Conservation (phyloP, 2,888 invertebrate species). For the Drosophila recens region DNA sequence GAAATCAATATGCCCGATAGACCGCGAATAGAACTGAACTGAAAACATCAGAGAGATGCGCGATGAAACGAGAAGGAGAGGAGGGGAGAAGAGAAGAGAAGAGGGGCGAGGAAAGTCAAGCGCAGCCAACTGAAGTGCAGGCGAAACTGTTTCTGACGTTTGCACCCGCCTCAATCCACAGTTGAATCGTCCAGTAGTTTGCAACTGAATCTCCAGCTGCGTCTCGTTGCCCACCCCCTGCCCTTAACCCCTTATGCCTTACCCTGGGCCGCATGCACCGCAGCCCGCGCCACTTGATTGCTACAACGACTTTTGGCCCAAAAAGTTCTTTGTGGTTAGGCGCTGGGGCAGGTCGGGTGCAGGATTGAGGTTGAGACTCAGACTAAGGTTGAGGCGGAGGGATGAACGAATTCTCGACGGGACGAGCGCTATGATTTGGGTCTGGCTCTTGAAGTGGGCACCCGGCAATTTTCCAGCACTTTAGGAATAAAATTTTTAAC, state of each 20-base stretch:
- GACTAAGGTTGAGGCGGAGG: slow-evolving; percentile 3
- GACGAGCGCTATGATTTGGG: slow-evolving; percentile 31
- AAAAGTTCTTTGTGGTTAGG: slow-evolving; percentile 76
- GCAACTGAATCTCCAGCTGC: slow-evolving; percentile 24
- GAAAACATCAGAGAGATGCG: slow-evolving; percentile 41
- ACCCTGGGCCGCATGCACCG: not conserved
- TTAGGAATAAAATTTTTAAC: slow-evolving; percentile 75
- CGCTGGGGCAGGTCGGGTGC: slow-evolving; percentile 29
- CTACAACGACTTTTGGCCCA: slow-evolving; percentile 72
- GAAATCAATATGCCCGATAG: slow-evolving; percentile 46
- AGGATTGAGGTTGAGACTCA: not conserved
- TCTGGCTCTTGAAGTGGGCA: slow-evolving; percentile 68
- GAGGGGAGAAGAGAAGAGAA: not conserved
- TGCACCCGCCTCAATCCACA: slow-evolving; percentile 42
- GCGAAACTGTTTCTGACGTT: slow-evolving; percentile 72
- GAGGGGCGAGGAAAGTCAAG: slow-evolving; percentile 53
- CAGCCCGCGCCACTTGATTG: slow-evolving; percentile 65
- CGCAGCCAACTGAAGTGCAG: slow-evolving; percentile 65
- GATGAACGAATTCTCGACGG: slow-evolving; percentile 58
- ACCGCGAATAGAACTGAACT: not conserved
- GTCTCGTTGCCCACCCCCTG: slow-evolving; percentile 7
- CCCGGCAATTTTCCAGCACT: slow-evolving; percentile 76
- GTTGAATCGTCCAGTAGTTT: slow-evolving; percentile 27
- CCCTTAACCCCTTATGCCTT: not conserved
- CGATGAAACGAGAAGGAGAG: slow-evolving; percentile 41